Evolutionary conservation across 2,888 invertebrate genomes (phyloP).

Genomic region (Macaria notata): DNA sequence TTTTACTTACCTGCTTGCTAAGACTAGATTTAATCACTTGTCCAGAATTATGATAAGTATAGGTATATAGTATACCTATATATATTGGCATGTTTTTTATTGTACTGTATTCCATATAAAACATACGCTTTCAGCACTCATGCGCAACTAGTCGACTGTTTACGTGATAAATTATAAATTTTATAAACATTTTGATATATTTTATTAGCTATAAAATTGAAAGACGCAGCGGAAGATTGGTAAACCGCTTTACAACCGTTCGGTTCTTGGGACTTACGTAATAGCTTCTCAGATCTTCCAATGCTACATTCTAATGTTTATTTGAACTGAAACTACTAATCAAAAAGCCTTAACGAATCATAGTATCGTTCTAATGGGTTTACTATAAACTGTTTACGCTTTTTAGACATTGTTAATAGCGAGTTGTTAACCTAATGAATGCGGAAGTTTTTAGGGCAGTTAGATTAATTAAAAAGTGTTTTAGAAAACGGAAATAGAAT

Average conservation of each 20-base stretch:
- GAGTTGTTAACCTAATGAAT: neutral
- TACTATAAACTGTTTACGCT: slow-evolving; percentile 2
- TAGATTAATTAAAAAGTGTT: slow-evolving; percentile 5
- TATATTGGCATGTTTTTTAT: neutral
- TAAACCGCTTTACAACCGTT: slow-evolving; percentile 35
- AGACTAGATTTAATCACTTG: too few relatives aligned
- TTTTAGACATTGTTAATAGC: neutral
- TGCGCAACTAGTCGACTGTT: slow-evolving; percentile 47
- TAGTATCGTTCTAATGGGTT: slow-evolving; percentile 1
- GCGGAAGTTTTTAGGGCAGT: neutral
- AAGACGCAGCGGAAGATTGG: slow-evolving; percentile 54
- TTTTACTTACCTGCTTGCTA: too few relatives aligned
- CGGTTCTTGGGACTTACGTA: slow-evolving; percentile 23
- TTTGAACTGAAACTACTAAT: slow-evolving; percentile 2
- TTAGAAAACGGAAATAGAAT: slow-evolving; percentile 17
- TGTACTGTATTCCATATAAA: neutral
- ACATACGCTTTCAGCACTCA: slow-evolving; percentile 11
- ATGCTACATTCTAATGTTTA: slow-evolving; percentile 20
- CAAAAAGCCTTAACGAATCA: slow-evolving; percentile 2
- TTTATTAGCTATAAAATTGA: slow-evolving; percentile 70
- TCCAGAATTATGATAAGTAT: too few relatives aligned
- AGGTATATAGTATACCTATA: too few relatives aligned
- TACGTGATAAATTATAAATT: slow-evolving; percentile 73
- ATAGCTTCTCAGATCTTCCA: slow-evolving; percentile 14
- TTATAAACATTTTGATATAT: slow-evolving; percentile 72